Percentiles rank a stretch among this genome's conserved stretches.
Conservation (phyloP, 2,797 vertebrate genomes). For the Rachycentron canadum region DNA sequence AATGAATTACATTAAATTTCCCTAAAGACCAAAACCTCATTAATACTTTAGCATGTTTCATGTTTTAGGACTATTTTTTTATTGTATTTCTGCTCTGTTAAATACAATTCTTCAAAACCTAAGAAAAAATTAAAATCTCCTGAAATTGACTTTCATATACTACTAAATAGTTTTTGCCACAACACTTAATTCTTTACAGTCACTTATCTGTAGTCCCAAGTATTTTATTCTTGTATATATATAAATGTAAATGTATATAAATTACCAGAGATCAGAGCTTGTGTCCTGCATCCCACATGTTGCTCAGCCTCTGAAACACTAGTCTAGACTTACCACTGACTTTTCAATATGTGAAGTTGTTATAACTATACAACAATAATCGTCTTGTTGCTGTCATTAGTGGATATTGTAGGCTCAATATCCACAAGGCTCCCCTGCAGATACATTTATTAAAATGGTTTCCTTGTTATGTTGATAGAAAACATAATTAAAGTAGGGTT, state of each 20-base stretch:
- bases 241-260: too few species aligned
- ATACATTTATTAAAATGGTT: neutral
- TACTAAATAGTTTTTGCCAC: neutral
- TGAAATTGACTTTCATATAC: neutral
- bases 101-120: constrained; percentile 33
- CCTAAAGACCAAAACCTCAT: constrained; percentile 67
- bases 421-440: neutral
- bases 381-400: neutral
- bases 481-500: neutral
- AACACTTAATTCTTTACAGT: neutral
- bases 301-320: too few species aligned
- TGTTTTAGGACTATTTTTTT: constrained; percentile 51
- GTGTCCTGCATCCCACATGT: too few species aligned
- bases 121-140: neutral
- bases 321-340: neutral
- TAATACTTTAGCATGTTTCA: constrained; percentile 64
- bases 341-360: neutral
- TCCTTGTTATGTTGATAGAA: neutral
- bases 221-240: neutral
- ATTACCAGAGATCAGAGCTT: neutral
- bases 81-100: constrained; percentile 52
- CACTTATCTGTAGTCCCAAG: neutral
- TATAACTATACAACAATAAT: neutral
- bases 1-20: constrained; percentile 73
- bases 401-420: too few species aligned